Conservation (phyloP, 2,888 invertebrate species). For the Dione juno region DNA sequence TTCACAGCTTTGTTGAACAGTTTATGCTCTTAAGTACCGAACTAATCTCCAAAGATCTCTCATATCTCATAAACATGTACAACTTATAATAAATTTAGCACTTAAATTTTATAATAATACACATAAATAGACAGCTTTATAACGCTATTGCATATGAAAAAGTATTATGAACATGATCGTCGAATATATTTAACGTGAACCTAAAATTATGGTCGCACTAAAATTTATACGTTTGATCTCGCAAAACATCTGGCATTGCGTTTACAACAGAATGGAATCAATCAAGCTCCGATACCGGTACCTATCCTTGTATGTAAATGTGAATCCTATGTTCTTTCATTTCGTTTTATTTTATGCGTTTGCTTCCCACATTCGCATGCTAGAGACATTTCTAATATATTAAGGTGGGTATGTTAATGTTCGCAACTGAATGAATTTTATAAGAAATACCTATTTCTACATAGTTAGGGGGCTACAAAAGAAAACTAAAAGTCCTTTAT, state of each 20-base stretch:
- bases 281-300: conserved; percentile 41
- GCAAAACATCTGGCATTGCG: conserved; percentile 61
- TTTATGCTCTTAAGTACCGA: neutral
- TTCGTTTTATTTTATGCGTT: conserved; percentile 40
- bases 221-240: conserved; percentile 58
- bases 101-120: conserved; percentile 10
- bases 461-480: too few relatives aligned
- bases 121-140: conserved; percentile 29
- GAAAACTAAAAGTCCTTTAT: too few relatives aligned
- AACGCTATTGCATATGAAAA: conserved; percentile 33
- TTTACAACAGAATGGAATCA: conserved; percentile 43
- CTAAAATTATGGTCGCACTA: conserved; percentile 53
- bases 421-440: too few relatives aligned
- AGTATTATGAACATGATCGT: conserved; percentile 47
- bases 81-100: conserved; percentile 1
- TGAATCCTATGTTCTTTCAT: conserved; percentile 39
- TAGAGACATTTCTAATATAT: conserved; percentile 35
- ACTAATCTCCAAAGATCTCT: neutral
- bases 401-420: conserved; percentile 2
- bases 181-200: conserved; percentile 49
- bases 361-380: conserved; percentile 43
- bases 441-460: too few relatives aligned
- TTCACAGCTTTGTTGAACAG: conserved; percentile 3
- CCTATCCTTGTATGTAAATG: conserved; percentile 43
- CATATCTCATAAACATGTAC: neutral